Evolutionary conservation across 2,113 vertebrate genomes (phyloP).

Genomic region (Vidua macroura): DNA sequence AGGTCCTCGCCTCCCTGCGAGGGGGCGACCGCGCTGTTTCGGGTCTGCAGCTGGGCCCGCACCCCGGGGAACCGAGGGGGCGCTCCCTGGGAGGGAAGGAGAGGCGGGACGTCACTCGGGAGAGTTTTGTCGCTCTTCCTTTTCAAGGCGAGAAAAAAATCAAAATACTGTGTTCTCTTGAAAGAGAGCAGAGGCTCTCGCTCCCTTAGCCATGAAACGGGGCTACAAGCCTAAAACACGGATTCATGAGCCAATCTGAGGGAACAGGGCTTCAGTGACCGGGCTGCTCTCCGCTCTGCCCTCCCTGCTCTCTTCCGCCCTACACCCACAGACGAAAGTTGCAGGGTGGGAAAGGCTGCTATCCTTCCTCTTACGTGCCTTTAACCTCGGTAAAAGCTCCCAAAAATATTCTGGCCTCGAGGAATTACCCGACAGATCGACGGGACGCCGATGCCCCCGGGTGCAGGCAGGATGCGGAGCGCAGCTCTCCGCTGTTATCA

Average conservation of each 20-base stretch:
- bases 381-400: neutral
- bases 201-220: neutral
- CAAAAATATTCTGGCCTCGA: neutral
- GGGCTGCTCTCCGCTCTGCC: neutral
- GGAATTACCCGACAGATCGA: neutral
- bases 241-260: accelerated
- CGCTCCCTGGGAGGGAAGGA: neutral
- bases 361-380: neutral
- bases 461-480: neutral
- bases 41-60: neutral
- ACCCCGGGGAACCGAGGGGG: neutral
- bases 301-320: neutral
- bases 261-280: neutral
- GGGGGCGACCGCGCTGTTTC: accelerated
- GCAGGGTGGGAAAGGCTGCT: neutral
- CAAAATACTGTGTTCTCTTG: neutral
- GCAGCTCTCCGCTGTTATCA: slow-evolving; percentile 65
- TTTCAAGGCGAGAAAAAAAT: neutral
- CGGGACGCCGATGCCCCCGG: neutral
- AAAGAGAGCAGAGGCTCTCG: neutral
- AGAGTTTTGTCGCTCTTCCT: neutral
- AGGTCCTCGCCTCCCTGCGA: neutral
- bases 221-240: accelerated
- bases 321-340: neutral
- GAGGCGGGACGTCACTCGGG: neutral